Percentiles rank a stretch among this genome's conserved stretches.
phyloP scores from a whole-genome alignment of 2,113 vertebrate genomes.

The Rhynchomys soricoides region DNA sequence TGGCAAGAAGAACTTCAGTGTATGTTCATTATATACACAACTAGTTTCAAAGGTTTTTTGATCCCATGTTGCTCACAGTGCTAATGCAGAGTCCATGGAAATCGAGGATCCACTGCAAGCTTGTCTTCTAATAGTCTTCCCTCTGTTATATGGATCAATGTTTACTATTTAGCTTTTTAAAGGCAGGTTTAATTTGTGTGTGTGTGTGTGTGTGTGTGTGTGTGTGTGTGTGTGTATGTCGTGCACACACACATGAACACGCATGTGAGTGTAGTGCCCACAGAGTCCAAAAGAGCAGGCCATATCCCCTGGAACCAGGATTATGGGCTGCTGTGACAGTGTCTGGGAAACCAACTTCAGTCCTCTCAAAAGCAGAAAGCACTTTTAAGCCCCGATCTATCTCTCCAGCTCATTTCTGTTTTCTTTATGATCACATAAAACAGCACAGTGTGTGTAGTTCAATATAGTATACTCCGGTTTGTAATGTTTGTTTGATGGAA shows the following conservation, averaged over 20 bases:
- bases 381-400: background rate
- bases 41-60: background rate
- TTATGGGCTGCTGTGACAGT: background rate
- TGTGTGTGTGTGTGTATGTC: background rate
- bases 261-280: background rate
- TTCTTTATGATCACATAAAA: background rate
- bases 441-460: background rate
- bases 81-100: background rate
- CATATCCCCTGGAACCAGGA: background rate
- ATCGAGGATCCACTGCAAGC: background rate
- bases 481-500: background rate
- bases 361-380: background rate
- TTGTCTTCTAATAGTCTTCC: background rate
- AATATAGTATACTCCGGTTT: background rate
- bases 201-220: too few species aligned
- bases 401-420: background rate
- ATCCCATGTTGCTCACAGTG: background rate
- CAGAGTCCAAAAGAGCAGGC: background rate
- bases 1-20: background rate
- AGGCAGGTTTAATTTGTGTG: background rate
- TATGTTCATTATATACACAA: background rate
- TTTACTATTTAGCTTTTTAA: constrained; percentile 20
- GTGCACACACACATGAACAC: background rate
- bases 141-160: background rate
- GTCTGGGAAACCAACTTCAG: background rate